Base-by-base conservation (phyloP, 2,113 vertebrate species). In the Bucco capensis region DNA sequence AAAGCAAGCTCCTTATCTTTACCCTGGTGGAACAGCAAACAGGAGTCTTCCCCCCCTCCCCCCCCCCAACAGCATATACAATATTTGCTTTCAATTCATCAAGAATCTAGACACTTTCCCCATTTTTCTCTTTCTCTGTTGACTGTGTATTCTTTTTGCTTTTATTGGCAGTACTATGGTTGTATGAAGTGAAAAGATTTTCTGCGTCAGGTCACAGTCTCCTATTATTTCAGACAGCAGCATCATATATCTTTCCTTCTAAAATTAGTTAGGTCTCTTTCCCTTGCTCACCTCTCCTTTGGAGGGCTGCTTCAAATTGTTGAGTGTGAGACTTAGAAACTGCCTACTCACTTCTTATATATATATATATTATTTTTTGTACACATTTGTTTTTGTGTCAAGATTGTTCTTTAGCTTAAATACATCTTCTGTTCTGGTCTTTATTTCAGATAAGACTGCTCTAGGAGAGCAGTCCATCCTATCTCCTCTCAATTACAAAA, bases 201-300 rank as follows among this genome's bases (percentile, higher is more conserved):
- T 83, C 83, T 86, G 90, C 92, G 94, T 96, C 86, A 92, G 83
- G 60, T 88, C 80, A 89, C 42, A 85, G 83, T 30, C 56, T 85
- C 56, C 92, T 80, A 72, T 89, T 96, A 93, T 96, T 94, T 93
- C 10, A 42, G 86, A 64, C 50, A 85, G 76, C 46, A 85, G 35
- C 47, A 83, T 92, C 79, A 77, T 90, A n/a, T 49, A 93, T 90
- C 75, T 96, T 92, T 83, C 75, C 62, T 80, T 91, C 94, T 88
- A 86, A 94, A 94, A 95, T 80, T 86, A 90, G 56, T 38, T 38
- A 53, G 72, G 38, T 77, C 46, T 88, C 54, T 80, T 57, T 73
- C 25, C 49, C 42, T 77, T 62, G 67, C 56, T 90, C 79, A 73
- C n/a, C 42, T 66, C 76, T 86, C 42, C 75, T 83, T 76, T 80